Conservation (phyloP, 2,797 vertebrate species). For the Paedocypris micromegethes region DNA sequence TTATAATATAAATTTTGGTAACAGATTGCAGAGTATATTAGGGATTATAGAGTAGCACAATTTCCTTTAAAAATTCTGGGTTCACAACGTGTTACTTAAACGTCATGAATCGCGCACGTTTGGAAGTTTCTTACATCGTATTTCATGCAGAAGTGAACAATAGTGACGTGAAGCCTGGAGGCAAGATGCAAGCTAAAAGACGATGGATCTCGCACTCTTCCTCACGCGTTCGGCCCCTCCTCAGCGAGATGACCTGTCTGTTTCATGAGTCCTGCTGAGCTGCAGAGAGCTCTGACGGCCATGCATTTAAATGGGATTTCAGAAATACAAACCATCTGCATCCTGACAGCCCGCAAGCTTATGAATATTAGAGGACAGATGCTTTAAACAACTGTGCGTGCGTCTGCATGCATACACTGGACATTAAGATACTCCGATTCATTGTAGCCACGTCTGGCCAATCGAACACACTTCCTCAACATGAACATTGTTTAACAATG, state of each 20-base stretch:
- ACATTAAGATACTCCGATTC: background rate
- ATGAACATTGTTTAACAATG: conserved; percentile 8
- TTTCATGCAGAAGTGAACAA: too few species aligned
- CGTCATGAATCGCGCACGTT: too few species aligned
- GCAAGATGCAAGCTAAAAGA: conserved; percentile 17
- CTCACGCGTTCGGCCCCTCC: background rate
- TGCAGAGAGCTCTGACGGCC: conserved; percentile 28
- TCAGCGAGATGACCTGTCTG: conserved; percentile 28
- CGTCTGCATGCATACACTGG: conserved; percentile 15
- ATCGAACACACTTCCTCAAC: conserved; percentile 4
- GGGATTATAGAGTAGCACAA: too few species aligned
- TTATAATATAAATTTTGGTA: too few species aligned
- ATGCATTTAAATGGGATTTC: conserved; percentile 48
- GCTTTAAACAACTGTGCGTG: conserved; percentile 33
- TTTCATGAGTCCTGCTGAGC: conserved; percentile 30
- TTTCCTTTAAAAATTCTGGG: too few species aligned
- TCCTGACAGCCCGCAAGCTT: conserved; percentile 40
- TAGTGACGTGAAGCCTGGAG: background rate
- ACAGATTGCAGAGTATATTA: too few species aligned
- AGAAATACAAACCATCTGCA: conserved; percentile 45
- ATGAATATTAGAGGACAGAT: conserved; percentile 48
- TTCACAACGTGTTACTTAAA: too few species aligned
- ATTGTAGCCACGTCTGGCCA: conserved; percentile 1
- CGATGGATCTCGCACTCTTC: background rate
- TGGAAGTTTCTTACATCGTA: too few species aligned